Evolutionary conservation across 1,140 invertebrate species (phyloP), one percentile per base, ranked within the genome.

Genomic region (Pseudomyrmex concolor): DNA sequence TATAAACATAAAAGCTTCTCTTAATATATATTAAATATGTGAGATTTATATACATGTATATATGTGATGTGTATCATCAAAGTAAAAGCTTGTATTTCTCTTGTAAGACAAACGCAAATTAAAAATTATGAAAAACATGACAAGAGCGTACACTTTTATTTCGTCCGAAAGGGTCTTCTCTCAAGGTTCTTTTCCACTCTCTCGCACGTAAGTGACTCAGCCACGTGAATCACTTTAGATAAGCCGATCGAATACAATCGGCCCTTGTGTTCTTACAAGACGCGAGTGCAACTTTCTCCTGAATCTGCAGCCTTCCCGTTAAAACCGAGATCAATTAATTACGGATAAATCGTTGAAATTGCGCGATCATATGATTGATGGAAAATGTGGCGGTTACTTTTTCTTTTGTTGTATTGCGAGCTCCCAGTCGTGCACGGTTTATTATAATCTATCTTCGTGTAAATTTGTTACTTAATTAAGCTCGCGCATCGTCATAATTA

Each of bases 221-320:
- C 66, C 66, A 80, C 66, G 76, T 80, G 76, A 80, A 80, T 80
- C 76, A 80, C 54, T 71, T 80, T 25, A 80, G 76, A 80, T 80
- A 70, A 80, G 54, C 66, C 76, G 45, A 71, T 80, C 66, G 76
- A 70, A 68, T 80, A 80, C 76, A 80, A 80, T 80, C 76, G 45
- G 54, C 66, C 54, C 76, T 71, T 80, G 76, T 80, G 76, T 68
- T 80, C 54, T 50, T 80, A 71, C 43, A 71, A 77, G 48, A 80
- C 67, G 22, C 3, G 54, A 71, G 22, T 43, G 54, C 43, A 70
- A 78, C 76, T 80, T 80, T 80, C 76, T 71, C 66, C 54, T 48
- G 66, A 80, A 59, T n/a, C 55, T 25, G 34, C 19, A n/a, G 54
- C 4, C 54, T 59, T 59, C 54, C 43, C 19, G 54, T 50, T 80